Conservation (phyloP, 2,797 vertebrate species). For the Intellagama lesueurii region DNA sequence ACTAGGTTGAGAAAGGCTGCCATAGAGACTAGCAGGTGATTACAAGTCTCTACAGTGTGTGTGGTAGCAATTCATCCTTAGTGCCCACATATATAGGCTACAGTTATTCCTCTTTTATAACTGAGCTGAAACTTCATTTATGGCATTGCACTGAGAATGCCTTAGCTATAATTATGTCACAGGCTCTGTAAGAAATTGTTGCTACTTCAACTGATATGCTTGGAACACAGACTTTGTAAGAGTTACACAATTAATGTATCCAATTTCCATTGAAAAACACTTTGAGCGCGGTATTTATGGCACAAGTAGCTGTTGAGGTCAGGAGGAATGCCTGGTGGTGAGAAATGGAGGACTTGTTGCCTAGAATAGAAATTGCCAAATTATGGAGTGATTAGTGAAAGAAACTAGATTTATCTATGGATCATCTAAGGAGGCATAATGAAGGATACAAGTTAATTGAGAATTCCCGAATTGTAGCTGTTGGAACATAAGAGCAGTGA, state of each 20-base stretch:
- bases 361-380: background rate
- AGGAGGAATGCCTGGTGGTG: conserved; percentile 11
- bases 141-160: background rate
- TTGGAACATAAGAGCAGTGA: conserved; percentile 54
- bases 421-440: conserved; percentile 2
- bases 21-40: conserved; percentile 25
- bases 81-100: background rate
- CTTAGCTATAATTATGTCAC: background rate
- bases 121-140: background rate
- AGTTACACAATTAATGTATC: background rate
- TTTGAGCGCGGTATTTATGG: background rate
- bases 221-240: background rate
- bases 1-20: background rate
- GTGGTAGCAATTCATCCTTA: conserved; percentile 35
- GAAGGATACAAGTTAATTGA: conserved; percentile 36
- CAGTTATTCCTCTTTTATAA: background rate
- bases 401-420: background rate
- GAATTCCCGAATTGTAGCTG: conserved; percentile 38
- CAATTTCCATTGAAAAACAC: conserved; percentile 10
- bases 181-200: background rate
- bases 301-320: background rate
- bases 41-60: conserved; percentile 33
- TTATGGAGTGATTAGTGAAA: conserved; percentile 24
- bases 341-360: conserved; percentile 26
- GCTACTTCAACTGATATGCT: background rate